Conservation (phyloP, 2,113 vertebrate species). For the Gavialis gangeticus region DNA sequence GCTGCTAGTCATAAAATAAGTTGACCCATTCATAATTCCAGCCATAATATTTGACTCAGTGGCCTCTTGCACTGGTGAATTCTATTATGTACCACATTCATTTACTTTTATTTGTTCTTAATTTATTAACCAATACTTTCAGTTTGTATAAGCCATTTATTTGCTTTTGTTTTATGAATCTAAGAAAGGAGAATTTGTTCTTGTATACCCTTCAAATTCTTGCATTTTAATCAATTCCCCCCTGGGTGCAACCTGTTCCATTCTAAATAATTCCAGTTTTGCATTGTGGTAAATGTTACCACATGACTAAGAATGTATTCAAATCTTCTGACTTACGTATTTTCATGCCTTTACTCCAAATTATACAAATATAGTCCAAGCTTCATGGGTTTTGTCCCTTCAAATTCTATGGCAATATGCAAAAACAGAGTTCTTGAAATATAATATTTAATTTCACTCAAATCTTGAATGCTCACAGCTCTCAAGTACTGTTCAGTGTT, state of each 20-base stretch:
- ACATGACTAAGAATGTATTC: not conserved
- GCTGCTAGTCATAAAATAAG: not conserved
- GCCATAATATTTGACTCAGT: not conserved
- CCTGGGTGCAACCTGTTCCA: not conserved
- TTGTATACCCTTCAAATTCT: not conserved
- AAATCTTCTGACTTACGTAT: too few species aligned
- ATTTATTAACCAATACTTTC: not conserved
- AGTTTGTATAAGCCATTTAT: not conserved
- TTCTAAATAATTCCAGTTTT: not conserved
- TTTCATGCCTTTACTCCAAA: too few species aligned
- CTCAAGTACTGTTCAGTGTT: not conserved
- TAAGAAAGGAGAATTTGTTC: not conserved
- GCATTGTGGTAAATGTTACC: not conserved
- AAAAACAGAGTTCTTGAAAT: not conserved
- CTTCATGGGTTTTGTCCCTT: not conserved
- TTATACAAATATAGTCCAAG: too few species aligned
- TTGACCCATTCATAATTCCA: not conserved
- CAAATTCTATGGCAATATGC: not conserved
- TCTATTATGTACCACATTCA: not conserved
- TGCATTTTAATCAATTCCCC: not conserved
- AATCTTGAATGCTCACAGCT: not conserved
- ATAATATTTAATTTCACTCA: not conserved
- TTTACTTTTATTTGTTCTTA: not conserved
- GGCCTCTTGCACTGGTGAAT: slow-evolving; percentile 1
- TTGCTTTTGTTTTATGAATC: not conserved